Evolutionary conservation across 1,140 invertebrate species (phyloP), one percentile per base, ranked within the genome.

Genomic region (Zelostemma sp.): DNA sequence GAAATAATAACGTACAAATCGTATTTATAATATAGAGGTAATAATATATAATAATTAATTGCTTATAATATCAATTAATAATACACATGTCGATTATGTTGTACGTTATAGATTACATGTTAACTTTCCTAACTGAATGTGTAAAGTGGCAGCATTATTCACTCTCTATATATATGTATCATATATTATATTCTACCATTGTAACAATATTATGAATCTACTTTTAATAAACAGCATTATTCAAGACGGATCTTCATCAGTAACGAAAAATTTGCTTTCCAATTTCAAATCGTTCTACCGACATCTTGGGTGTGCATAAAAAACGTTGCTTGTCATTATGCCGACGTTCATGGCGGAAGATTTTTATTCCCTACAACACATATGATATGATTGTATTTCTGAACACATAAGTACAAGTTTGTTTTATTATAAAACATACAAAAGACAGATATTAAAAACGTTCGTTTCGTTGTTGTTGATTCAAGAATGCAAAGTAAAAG

Each of bases 1-100:
- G 65, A 84, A 85, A 78, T 85, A 70, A 75, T 82, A 84, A 85
- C 81, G 82, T 85, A 85, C 82, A 85, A 85, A 85, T 84, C 57
- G 78, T 82, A 78, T 85, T 79, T 75, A 80, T 84, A 83, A 84
- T 83, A 78, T 84, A 84, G 80, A 83, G 77, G 71, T 81, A 82
- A 80, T 84, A 79, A 80, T 81, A 65, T 79, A 78, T 75, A 68
- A 82, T 81, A 83, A 85, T 80, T 79, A 84, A 85, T 80, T 74
- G 69, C 78, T 82, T 80, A 82, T 79, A 84, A 84, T 83, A 83
- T 80, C 75, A 82, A 85, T 80, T 83, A 82, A 81, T 80, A 81
- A 81, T 81, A 84, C 81, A 80, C 82, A 84, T 80, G 76, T 80
- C 74, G 81, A 74, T 75, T 76, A 74, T 74, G 72, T 64, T 79